A percentile compares a stretch with the other conserved stretches of the same genome.
These are phyloP conservation scores for Arvicanthis niloticus DNA, from an alignment of 2,113 vertebrate species.

Conservation along the genomic window DNA sequence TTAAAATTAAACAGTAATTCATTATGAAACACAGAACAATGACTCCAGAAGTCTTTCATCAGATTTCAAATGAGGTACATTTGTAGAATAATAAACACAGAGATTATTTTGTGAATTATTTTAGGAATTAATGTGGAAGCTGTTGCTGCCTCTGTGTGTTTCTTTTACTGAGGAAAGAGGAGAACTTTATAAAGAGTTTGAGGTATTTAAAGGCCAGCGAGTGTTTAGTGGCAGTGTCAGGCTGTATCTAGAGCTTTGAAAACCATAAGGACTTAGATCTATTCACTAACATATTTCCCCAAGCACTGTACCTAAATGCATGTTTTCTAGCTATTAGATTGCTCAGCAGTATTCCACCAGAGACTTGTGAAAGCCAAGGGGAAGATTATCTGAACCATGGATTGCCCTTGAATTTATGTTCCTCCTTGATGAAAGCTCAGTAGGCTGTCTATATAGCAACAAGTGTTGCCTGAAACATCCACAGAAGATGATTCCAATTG, in stretches of 20 bases:
- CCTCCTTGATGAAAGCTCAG: not conserved
- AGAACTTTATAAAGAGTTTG: not conserved
- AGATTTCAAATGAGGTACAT: not conserved
- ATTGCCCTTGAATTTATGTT: not conserved
- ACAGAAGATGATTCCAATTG: conserved; percentile 5
- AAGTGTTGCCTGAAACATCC: not conserved
- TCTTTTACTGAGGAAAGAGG: not conserved
- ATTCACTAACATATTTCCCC: not conserved
- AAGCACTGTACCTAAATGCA: not conserved
- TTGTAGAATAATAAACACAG: not conserved
- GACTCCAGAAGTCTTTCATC: not conserved
- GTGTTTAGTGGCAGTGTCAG: not conserved
- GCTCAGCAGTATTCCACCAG: not conserved
- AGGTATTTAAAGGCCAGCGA: not conserved
- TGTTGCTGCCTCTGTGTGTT: not conserved
- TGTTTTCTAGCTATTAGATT: not conserved
- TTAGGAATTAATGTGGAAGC: not conserved
- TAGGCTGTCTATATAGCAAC: not conserved
- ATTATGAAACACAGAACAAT: not conserved
- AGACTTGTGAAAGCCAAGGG: not conserved
- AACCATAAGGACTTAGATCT: not conserved
- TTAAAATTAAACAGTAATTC: not conserved
- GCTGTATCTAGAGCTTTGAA: not conserved
- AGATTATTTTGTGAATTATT: not conserved
- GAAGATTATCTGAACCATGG: not conserved